phyloP scores from a whole-genome alignment of 1,140 invertebrate genomes.

The Drosophila parabipectinata region DNA sequence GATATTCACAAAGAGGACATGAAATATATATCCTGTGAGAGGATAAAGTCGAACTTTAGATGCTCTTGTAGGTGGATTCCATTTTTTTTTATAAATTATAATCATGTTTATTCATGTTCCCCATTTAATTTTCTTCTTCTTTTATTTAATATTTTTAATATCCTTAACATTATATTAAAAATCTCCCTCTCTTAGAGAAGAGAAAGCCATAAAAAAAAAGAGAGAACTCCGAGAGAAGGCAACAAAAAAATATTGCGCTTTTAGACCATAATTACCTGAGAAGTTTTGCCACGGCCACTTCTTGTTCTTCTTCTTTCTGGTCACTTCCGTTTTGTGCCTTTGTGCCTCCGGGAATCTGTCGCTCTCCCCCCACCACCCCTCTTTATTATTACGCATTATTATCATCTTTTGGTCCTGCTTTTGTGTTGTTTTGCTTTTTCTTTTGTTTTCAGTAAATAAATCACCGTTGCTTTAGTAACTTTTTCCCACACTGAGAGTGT shows the following conservation, averaged over 20 bases:
- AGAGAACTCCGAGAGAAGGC: conserved; percentile 27
- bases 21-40: neutral
- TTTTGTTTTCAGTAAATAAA: conserved; percentile 81
- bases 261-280: conserved; percentile 81
- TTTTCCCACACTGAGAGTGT: conserved; percentile 45
- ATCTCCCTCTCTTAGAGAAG: neutral
- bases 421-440: conserved; percentile 37
- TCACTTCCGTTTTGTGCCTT: conserved; percentile 67
- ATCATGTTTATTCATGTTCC: too few relatives aligned
- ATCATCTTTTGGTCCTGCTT: conserved; percentile 40
- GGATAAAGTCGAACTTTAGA: neutral
- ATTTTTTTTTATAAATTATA: too few relatives aligned
- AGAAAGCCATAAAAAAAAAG: neutral
- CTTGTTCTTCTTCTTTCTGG: conserved; percentile 53
- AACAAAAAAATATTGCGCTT: too few relatives aligned
- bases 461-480: conserved; percentile 75
- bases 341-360: conserved; percentile 45
- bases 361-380: conserved; percentile 6
- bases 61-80: neutral
- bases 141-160: neutral
- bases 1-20: neutral
- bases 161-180: neutral
- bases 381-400: conserved; percentile 79
- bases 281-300: conserved; percentile 54
- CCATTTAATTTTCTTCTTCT: too few relatives aligned